Percentiles rank a stretch among this genome's conserved stretches.
phyloP scores from a whole-genome alignment of 2,888 invertebrate species.

The Campoplex nolae region DNA sequence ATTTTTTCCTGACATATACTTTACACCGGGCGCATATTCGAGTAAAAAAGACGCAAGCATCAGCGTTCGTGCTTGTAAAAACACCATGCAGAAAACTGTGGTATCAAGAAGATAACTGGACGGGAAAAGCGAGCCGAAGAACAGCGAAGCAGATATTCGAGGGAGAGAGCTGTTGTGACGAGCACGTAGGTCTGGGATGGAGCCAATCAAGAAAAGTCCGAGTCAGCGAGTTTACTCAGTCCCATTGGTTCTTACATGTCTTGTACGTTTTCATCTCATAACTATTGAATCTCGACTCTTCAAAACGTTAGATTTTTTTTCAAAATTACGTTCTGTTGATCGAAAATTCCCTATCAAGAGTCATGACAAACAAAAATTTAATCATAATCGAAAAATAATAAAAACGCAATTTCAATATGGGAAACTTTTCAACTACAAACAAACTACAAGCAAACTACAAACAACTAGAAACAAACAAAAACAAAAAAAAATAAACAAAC shows the following conservation, averaged over 20 bases:
- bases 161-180: constrained; percentile 83
- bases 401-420: background rate
- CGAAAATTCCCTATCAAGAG: constrained; percentile 24
- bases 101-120: constrained; percentile 54
- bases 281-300: constrained; percentile 74
- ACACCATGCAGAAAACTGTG: constrained; percentile 51
- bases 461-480: too few species aligned
- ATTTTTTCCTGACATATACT: background rate
- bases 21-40: background rate
- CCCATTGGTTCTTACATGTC: constrained; percentile 79
- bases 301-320: constrained; percentile 60
- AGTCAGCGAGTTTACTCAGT: constrained; percentile 81
- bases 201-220: constrained; percentile 83
- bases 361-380: constrained; percentile 19
- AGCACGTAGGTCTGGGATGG: constrained; percentile 84
- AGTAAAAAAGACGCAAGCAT: constrained; percentile 8
- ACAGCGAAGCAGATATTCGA: constrained; percentile 68
- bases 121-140: constrained; percentile 50
- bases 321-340: constrained; percentile 33
- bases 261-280: constrained; percentile 71
- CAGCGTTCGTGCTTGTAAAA: constrained; percentile 44
- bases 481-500: too few species aligned
- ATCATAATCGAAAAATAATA: background rate
- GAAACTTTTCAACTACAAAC: background rate
- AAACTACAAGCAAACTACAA: too few species aligned